Evolutionary conservation across 2,797 vertebrate species (phyloP), one percentile per base, ranked within the genome.

Genomic region (Falco cherrug): DNA sequence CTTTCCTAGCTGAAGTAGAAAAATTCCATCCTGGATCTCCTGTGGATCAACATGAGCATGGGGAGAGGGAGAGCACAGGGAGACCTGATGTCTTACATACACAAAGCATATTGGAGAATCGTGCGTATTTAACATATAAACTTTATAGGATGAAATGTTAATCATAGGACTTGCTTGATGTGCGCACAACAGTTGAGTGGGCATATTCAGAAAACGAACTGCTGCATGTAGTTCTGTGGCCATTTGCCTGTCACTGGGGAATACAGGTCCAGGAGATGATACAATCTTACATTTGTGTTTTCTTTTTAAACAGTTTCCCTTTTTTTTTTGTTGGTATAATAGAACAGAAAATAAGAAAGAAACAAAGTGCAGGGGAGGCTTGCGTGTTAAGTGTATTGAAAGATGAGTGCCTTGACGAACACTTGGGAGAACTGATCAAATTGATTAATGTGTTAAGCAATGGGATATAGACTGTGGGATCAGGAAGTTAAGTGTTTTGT

Each of bases 401-500:
- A 94, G 70, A 93, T 48, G 60, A 77, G 35, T 76, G 67, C 47
- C 89, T 93, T 84, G 61, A 93, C 78, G 92, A 95, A 94, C 71
- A 82, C 77, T 83, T 90, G 61, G 80, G 80, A 93, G 64, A 96
- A 91, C 29, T 89, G 97, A 94, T 84, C 33, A 94, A 59, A 89
- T 87, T 93, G 95, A 93, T 97, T 85, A 63, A 54, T 61, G 33
- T 92, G 47, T 94, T 93, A 92, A 88, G 86, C 33, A 14, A 5
- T 89, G 80, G 86, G 85, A 71, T 95, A 88, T 74, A 89, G 84
- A 37, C 79, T 95, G 65, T 60, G 69, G 85, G 87, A 96, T 97
- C 77, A 74, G 78, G 64, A 96, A 95, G 74, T 87, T 91, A 84
- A 95, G 65, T 83, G 78, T 91, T 95, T 88, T 93, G 86, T 94